Evolutionary conservation across 1,140 invertebrate species (phyloP).

Genomic region (Ceratosolen solmsi): DNA sequence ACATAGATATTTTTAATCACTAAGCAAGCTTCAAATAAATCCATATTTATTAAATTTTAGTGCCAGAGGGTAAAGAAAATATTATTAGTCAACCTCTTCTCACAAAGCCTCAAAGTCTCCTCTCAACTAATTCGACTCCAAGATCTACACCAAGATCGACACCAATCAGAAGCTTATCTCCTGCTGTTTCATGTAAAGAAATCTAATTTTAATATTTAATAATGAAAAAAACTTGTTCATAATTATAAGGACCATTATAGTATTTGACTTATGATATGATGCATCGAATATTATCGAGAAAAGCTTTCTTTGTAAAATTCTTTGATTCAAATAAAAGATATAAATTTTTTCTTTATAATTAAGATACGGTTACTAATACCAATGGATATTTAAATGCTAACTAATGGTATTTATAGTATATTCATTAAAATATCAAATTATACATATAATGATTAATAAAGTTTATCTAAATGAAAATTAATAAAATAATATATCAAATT

Average conservation of each 20-base stretch:
- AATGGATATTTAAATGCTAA: no score
- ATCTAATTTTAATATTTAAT: neutral
- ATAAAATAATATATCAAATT: no score
- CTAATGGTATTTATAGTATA: no score
- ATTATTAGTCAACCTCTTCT: slow-evolving; percentile 78
- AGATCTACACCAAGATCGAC: slow-evolving; percentile 82
- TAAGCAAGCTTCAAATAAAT: no score
- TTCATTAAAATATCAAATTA: no score
- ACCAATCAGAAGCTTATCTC: slow-evolving; percentile 80
- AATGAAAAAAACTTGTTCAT: neutral
- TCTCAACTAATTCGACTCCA: slow-evolving; percentile 81
- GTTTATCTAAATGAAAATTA: no score
- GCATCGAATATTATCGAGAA: neutral
- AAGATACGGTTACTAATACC: no score
- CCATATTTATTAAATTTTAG: slow-evolving; percentile 74
- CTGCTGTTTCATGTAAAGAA: slow-evolving; percentile 63
- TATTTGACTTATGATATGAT: neutral
- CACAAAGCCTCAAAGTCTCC: slow-evolving; percentile 77
- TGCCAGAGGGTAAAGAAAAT: slow-evolving; percentile 87
- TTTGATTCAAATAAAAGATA: neutral
- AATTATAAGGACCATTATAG: neutral
- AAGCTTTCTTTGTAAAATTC: neutral
- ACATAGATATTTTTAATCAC: no score
- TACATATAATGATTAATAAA: no score
- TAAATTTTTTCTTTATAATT: neutral